Percentiles rank a stretch among this genome's conserved stretches.
These are phyloP conservation scores for Pseudomyrmex sp. DNA, from an alignment of 1,140 invertebrate species.

Conservation along the genomic window DNA sequence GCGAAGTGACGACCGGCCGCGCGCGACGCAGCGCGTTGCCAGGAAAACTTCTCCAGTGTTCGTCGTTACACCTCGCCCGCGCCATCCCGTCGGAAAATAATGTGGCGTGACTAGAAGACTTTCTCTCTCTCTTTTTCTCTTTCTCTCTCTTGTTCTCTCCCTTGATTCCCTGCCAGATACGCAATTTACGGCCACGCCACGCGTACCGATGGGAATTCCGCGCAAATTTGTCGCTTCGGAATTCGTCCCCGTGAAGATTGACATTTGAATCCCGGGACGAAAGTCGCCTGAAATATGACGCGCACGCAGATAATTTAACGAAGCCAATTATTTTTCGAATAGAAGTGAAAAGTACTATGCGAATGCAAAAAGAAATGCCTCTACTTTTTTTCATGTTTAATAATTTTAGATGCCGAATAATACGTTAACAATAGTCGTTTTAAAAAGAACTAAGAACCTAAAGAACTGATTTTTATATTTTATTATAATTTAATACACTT, in stretches of 20 bases:
- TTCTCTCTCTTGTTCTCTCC: not conserved
- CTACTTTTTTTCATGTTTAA: not conserved
- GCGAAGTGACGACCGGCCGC: constrained; percentile 40
- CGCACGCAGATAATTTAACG: constrained; percentile 24
- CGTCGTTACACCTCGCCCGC: constrained; percentile 45
- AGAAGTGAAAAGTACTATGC: not conserved
- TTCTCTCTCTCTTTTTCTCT: no score
- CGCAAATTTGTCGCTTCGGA: constrained; percentile 28
- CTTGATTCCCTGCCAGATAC: constrained; percentile 73
- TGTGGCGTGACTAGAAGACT: constrained; percentile 62
- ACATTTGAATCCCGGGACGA: constrained; percentile 53
- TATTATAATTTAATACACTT: no score
- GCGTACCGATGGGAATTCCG: constrained; percentile 53
- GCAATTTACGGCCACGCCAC: constrained; percentile 63
- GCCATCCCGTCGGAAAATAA: constrained; percentile 64
- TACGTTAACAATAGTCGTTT: no score
- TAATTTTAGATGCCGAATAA: no score
- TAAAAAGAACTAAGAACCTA: no score
- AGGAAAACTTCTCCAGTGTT: constrained; percentile 53
- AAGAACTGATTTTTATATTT: no score
- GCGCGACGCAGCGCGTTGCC: not conserved
- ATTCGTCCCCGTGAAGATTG: constrained; percentile 38
- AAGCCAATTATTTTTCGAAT: constrained; percentile 6
- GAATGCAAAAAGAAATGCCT: not conserved
- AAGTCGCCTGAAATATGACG: not conserved